Conservation (phyloP, 2,113 vertebrate genomes). For the Daphoenositta chrysoptera region DNA sequence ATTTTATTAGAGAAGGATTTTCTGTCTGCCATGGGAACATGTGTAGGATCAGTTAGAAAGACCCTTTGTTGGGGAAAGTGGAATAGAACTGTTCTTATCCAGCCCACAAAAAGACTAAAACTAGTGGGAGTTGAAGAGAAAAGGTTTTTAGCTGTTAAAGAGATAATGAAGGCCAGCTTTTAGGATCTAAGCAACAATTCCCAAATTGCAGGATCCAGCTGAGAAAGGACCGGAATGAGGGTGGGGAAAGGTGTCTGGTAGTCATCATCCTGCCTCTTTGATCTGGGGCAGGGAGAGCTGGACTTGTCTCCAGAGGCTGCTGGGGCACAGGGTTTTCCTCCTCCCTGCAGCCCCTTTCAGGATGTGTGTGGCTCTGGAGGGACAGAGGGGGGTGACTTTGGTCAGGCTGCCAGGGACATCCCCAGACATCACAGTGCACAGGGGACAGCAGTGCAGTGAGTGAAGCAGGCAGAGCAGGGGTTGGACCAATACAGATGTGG, state of each 20-base stretch:
- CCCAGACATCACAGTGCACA: neutral
- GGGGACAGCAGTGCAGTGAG: neutral
- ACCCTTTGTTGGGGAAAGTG: neutral
- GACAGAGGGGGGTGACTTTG: neutral
- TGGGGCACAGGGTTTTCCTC: neutral
- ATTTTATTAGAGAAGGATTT: neutral
- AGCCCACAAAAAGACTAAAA: neutral
- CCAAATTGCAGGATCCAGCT: neutral
- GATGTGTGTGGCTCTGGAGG: neutral
- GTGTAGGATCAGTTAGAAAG: constrained; percentile 33
- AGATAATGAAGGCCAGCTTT: constrained; percentile 8
- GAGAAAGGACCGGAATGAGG: neutral
- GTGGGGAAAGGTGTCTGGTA: neutral
- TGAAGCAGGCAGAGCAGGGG: neutral
- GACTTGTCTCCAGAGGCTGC: neutral
- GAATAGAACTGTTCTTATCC: neutral
- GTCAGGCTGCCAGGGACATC: neutral
- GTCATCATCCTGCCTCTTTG: neutral
- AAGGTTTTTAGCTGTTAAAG: neutral
- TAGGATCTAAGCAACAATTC: constrained; percentile 25
- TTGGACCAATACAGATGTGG: neutral
- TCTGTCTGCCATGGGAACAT: neutral
- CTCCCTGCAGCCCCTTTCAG: neutral
- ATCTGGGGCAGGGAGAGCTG: neutral
- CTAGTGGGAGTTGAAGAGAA: neutral